Conservation (phyloP, 2,888 invertebrate species). For the Saturnia japonica region DNA sequence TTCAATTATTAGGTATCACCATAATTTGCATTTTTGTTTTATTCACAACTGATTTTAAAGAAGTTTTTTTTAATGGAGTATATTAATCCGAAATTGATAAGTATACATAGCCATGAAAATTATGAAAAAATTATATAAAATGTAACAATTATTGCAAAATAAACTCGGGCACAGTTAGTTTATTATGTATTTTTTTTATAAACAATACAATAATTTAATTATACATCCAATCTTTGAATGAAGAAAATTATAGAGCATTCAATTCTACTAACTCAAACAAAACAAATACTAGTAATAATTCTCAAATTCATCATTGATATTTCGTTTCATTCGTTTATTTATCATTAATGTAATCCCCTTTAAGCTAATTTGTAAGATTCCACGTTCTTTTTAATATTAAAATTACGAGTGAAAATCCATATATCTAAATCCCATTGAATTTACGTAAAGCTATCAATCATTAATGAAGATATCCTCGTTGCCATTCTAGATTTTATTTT, state of each 20-base stretch:
- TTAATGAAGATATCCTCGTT: neutral
- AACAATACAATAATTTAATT: neutral
- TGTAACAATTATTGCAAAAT: no score
- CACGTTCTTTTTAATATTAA: constrained; percentile 12
- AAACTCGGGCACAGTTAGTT: no score
- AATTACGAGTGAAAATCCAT: constrained; percentile 2
- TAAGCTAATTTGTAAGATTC: constrained; percentile 1
- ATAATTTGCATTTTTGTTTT: no score
- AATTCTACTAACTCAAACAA: neutral
- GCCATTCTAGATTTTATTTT: neutral
- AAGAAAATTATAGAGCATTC: neutral
- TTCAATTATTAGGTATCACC: no score
- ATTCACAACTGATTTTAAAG: no score
- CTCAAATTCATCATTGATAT: neutral
- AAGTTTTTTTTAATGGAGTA: no score
- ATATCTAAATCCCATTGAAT: constrained; percentile 13
- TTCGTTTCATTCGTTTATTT: neutral
- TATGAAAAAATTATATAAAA: no score
- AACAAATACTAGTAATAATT: neutral
- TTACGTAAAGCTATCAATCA: neutral
- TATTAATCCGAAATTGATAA: no score
- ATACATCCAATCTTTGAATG: neutral
- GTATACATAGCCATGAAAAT: no score
- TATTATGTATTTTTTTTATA: no score
- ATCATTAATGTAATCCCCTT: neutral